These are phyloP conservation scores for Ascaphus truei DNA, from an alignment of 2,113 vertebrate species.

Conservation along the genomic window DNA sequence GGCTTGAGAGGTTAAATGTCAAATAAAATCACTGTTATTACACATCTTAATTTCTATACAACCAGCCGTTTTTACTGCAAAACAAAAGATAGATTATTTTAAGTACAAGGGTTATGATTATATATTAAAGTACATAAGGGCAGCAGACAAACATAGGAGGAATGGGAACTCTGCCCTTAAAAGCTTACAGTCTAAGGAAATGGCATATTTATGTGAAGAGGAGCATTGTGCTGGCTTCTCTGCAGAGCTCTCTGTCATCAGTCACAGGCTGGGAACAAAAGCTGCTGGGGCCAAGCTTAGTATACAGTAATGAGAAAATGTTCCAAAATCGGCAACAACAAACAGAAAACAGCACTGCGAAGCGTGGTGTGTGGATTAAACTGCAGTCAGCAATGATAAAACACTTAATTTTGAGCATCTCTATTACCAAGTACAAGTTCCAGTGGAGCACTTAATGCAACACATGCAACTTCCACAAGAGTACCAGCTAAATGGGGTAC, in stretches of 20 bases:
- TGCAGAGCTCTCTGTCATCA: conserved; percentile 1
- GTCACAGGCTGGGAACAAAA: conserved; percentile 2
- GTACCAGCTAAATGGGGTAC: conserved; percentile 20
- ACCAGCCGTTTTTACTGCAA: too few species aligned
- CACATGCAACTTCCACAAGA: not conserved
- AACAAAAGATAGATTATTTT: too few species aligned
- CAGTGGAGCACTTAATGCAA: conserved; percentile 26
- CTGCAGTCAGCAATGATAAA: conserved; percentile 20
- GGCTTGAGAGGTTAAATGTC: too few species aligned
- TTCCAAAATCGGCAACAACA: not conserved
- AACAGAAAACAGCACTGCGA: not conserved
- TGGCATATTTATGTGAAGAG: too few species aligned
- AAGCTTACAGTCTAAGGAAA: not conserved
- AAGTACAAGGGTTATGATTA: too few species aligned
- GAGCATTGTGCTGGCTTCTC: not conserved
- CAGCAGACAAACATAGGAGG: too few species aligned
- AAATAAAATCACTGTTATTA: too few species aligned
- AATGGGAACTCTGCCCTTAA: too few species aligned
- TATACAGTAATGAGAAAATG: conserved; percentile 18
- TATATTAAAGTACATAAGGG: too few species aligned
- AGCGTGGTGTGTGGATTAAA: not conserved
- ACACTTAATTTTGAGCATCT: conserved; percentile 19
- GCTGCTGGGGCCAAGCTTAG: not conserved
- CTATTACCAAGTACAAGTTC: conserved; percentile 22
- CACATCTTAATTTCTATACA: too few species aligned